Evolutionary conservation across 35 echinoderm and acorn worm genomes (phyloP).

Genomic region (Patiria miniata): DNA sequence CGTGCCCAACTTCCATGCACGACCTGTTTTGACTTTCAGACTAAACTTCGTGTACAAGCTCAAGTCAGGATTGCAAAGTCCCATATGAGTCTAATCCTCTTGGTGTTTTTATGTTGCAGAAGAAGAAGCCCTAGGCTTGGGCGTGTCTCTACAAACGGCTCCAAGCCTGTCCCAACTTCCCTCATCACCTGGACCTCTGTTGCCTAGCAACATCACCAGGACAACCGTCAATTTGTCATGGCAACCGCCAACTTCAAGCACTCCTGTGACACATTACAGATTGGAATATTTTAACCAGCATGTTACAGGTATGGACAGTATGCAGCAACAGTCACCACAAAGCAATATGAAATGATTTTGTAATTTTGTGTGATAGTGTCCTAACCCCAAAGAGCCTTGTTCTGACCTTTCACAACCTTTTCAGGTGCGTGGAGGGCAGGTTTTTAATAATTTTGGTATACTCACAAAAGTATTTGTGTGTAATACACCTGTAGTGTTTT

Average conservation of each 20-base stretch:
- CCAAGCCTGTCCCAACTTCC: slow-evolving; percentile 50
- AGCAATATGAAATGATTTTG: no score
- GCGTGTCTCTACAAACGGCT: slow-evolving; percentile 10
- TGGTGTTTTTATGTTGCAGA: neutral
- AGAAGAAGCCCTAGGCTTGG: neutral
- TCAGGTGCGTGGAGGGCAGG: no score
- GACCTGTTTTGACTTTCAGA: no score
- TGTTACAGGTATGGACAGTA: slow-evolving; percentile 36
- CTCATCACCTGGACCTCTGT: slow-evolving; percentile 48
- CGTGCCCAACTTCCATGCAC: no score
- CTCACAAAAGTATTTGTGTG: no score
- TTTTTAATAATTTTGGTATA: no score
- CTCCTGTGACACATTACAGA: slow-evolving; percentile 56
- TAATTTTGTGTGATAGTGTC: no score
- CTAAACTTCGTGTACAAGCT: no score
- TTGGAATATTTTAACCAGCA: slow-evolving; percentile 78
- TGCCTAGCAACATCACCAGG: slow-evolving; percentile 55
- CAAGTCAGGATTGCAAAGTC: neutral
- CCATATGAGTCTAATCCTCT: neutral
- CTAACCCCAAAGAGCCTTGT: neutral
- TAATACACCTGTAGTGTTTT: no score
- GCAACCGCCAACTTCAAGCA: neutral
- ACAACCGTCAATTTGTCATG: slow-evolving; percentile 61
- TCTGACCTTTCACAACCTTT: neutral
- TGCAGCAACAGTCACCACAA: no score